Percentiles rank a stretch among this genome's conserved stretches.
Evolutionary conservation across 2,888 invertebrate genomes (phyloP).

Genomic region (Dryococelus australis): DNA sequence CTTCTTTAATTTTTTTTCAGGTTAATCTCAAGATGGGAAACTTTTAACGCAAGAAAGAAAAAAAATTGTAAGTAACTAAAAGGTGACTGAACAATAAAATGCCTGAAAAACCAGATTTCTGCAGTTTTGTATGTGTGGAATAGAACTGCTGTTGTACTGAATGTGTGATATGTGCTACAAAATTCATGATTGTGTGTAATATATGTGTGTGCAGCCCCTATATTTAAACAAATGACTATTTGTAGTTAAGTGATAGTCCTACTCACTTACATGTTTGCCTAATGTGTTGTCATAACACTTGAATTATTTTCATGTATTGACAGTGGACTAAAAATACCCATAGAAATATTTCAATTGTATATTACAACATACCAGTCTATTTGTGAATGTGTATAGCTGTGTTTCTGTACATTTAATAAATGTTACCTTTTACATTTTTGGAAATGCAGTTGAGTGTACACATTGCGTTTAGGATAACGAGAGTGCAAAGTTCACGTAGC

Average conservation of each 20-base stretch:
- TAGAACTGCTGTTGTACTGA: not conserved
- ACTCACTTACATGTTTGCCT: not conserved
- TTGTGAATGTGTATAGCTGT: not conserved
- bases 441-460: not conserved
- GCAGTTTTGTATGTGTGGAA: not conserved
- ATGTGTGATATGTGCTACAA: not conserved
- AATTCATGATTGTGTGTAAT: not conserved
- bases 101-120: not conserved
- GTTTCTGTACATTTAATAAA: not conserved
- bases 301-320: not conserved
- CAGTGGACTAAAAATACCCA: not conserved
- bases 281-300: not conserved
- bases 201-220: not conserved
- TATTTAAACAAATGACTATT: not conserved
- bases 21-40: not conserved
- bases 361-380: not conserved
- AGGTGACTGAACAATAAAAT: not conserved
- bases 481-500: not conserved
- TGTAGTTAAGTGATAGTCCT: not conserved
- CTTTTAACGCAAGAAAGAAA: not conserved
- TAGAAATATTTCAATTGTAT: not conserved
- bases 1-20: not conserved
- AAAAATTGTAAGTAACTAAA: not conserved
- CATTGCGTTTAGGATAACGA: not conserved
- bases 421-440: conserved; percentile 4